A percentile compares a stretch with the other conserved stretches of the same genome.
Evolutionary conservation across 2,888 invertebrate genomes (phyloP).

Genomic region (Myopa testacea): DNA sequence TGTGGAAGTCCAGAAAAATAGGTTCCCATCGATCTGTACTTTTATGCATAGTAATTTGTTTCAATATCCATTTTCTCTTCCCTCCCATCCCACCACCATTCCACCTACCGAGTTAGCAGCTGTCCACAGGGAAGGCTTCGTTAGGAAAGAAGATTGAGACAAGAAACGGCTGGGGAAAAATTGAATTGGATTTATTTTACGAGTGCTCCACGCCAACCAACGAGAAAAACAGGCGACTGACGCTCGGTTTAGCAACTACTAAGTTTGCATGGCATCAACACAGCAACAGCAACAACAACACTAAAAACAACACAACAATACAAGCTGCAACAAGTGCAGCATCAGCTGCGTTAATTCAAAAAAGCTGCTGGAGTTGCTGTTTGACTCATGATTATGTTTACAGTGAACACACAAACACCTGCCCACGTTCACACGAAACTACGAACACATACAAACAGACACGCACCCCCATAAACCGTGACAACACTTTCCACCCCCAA

Average conservation of each 20-base stretch:
- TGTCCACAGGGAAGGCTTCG: not conserved
- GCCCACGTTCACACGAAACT: not conserved
- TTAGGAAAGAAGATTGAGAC: constrained; percentile 18
- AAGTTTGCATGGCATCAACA: constrained; percentile 2
- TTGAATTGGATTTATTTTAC: constrained; percentile 21
- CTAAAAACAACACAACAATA: not conserved
- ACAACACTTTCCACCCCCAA: not conserved
- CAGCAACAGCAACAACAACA: not conserved
- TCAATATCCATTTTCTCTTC: not conserved
- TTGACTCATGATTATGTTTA: constrained; percentile 7
- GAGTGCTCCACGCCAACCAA: not conserved
- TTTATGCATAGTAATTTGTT: no score
- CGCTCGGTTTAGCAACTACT: not conserved
- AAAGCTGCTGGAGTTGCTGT: not conserved
- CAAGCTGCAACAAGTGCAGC: not conserved
- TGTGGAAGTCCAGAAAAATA: not conserved
- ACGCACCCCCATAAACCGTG: no score
- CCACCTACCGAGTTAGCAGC: not conserved
- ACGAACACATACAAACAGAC: no score
- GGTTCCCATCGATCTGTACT: not conserved
- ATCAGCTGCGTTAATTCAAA: not conserved
- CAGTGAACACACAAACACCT: constrained; percentile 3
- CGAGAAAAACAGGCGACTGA: not conserved
- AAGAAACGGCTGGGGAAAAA: constrained; percentile 9
- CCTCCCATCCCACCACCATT: not conserved